phyloP scores from a whole-genome alignment of 92 coral and sea anemone genomes.

The Paramuricea clavata region DNA sequence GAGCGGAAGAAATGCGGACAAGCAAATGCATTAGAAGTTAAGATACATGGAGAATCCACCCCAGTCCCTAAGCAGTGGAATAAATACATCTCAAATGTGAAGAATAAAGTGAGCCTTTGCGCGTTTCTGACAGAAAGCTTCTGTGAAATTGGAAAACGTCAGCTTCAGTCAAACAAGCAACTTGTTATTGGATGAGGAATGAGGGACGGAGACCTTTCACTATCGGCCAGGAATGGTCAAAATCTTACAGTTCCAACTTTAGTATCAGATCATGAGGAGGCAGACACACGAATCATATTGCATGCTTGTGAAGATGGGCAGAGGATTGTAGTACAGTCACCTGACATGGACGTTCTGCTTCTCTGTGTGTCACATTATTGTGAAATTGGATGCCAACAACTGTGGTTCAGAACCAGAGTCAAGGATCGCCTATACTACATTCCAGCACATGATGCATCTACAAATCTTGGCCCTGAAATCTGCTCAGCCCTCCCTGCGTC shows the following conservation, averaged over 20 bases:
- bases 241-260: constrained; percentile 19
- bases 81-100: neutral
- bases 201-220: constrained; percentile 40
- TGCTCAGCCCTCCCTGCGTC: too few relatives aligned
- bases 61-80: constrained; percentile 50
- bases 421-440: too few relatives aligned
- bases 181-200: constrained; percentile 62
- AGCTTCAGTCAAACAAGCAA: constrained; percentile 36
- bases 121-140: constrained; percentile 25
- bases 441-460: too few relatives aligned
- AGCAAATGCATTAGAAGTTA: constrained; percentile 8
- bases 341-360: too few relatives aligned
- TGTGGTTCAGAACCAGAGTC: too few relatives aligned
- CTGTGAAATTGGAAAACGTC: constrained; percentile 31
- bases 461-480: too few relatives aligned
- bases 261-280: constrained; percentile 37
- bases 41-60: constrained; percentile 35
- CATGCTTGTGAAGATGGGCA: too few relatives aligned
- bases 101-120: neutral
- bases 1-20: constrained; percentile 2
- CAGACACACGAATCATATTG: constrained; percentile 32
- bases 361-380: too few relatives aligned
- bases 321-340: too few relatives aligned
- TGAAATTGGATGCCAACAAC: too few relatives aligned
- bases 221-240: constrained; percentile 30